phyloP scores from a whole-genome alignment of 2,888 invertebrate genomes.

The Leuctra nigra region DNA sequence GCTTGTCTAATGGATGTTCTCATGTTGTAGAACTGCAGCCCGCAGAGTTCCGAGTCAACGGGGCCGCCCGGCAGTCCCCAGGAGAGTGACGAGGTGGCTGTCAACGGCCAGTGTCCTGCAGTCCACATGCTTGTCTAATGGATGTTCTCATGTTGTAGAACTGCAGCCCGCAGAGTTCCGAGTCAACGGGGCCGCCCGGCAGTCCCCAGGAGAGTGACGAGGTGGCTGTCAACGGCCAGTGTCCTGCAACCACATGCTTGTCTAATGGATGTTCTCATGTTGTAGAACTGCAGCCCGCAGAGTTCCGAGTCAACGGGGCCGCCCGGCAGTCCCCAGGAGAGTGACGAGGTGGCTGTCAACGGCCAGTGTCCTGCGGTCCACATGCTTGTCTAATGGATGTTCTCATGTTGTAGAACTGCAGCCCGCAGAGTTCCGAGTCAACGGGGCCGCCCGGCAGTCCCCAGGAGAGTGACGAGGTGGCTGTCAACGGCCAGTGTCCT shows the following conservation, averaged over 20 bases:
- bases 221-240: constrained; percentile 15
- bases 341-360: constrained; percentile 26
- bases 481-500: not conserved
- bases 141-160: no score
- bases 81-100: constrained; percentile 30
- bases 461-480: constrained; percentile 32
- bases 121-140: no score
- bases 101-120: not conserved
- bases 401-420: constrained; percentile 37
- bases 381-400: no score
- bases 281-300: constrained; percentile 36
- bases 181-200: constrained; percentile 34
- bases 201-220: constrained; percentile 34
- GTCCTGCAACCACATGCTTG: no score
- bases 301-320: constrained; percentile 35
- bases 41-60: constrained; percentile 35
- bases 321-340: constrained; percentile 34
- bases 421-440: constrained; percentile 35
- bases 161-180: constrained; percentile 35
- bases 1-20: no score
- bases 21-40: constrained; percentile 36
- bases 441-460: constrained; percentile 34
- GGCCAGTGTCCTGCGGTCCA: not conserved
- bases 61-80: constrained; percentile 34
- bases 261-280: no score